Conservation (phyloP, 2,113 vertebrate genomes). For the Marmota flaviventris region DNA sequence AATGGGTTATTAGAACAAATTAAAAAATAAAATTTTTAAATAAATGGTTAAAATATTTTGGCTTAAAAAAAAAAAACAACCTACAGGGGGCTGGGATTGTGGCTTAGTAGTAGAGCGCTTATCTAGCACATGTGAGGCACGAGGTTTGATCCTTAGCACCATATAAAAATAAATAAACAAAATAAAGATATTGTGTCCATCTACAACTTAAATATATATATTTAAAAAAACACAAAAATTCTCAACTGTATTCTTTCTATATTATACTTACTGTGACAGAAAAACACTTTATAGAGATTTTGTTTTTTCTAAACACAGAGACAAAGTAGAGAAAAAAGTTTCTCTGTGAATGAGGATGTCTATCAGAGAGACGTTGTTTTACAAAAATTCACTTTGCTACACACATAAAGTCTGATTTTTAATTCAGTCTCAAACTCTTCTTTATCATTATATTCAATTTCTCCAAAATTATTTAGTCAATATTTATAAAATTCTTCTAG, state of each 20-base stretch:
- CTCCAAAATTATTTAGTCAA: slow-evolving; percentile 44
- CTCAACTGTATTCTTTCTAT: background rate
- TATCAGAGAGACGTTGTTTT: background rate
- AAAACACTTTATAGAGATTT: slow-evolving; percentile 11
- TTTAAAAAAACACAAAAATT: background rate
- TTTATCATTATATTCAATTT: slow-evolving; percentile 8
- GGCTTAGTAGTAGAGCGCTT: no score
- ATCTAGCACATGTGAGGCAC: no score
- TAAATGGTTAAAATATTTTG: background rate
- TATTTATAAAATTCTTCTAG: background rate
- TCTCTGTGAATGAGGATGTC: slow-evolving; percentile 18
- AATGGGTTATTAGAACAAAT: no score
- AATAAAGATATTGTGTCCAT: no score
- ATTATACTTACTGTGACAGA: background rate
- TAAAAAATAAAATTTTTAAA: no score
- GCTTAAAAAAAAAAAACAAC: background rate
- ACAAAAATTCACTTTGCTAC: slow-evolving; percentile 42
- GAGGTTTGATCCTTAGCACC: no score
- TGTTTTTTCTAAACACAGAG: background rate
- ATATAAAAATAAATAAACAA: no score
- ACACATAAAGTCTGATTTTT: slow-evolving; percentile 19
- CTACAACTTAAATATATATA: no score
- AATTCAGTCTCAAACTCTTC: slow-evolving; percentile 23
- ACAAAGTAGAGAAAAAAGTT: slow-evolving; percentile 39
- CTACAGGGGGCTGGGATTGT: background rate